Base-by-base conservation (phyloP, 2,797 vertebrate genomes). In the Benthosema pterotum region DNA sequence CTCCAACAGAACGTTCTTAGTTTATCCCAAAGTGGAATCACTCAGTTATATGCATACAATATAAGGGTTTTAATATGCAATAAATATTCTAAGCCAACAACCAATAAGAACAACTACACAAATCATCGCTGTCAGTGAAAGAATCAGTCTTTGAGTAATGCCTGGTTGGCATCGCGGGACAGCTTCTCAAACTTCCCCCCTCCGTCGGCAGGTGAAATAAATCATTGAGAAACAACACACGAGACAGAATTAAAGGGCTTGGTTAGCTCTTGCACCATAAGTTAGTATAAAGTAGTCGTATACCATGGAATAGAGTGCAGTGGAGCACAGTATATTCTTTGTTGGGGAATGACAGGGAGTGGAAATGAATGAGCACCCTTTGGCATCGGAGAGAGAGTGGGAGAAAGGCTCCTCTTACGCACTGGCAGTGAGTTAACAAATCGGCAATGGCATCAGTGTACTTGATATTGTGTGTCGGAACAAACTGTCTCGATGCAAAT, bases 201-300 rank as follows among this genome's bases (percentile, higher is more conserved):
- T 60, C 48, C 59, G 22, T 63, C 42, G 32, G 16, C n/a, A 52
- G 32, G 32, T 38, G 5, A 81, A 81, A 72, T 47, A 73, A 76
- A 75, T 57, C 53, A 55, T 11, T 42, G 45, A 81, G 48, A 77
- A 73, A 75, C 43, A 52, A 60, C 11, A 60, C 78, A 87, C 65
- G 79, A 83, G 77, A 82, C 83, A 85, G 83, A 87, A 85, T 90
- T 91, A 91, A 91, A 91, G 90, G 90, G 90, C 89, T 90, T 85
- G 83, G 84, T 88, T 90, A 83, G 89, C 85, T 85, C 86, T 89
- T 86, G 90, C 87, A 89, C 85, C 86, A 85, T 86, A 68, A 60
- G 66, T 80, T 53, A 79, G 57, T 78, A 73, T 83, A 77, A 72
- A 79, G 57, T 14, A 2, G 15, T 38, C 32, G 7, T 72, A 58